phyloP scores from a whole-genome alignment of 53 echinoderm and acorn worm species.

The Hippasteria phrygiana region DNA sequence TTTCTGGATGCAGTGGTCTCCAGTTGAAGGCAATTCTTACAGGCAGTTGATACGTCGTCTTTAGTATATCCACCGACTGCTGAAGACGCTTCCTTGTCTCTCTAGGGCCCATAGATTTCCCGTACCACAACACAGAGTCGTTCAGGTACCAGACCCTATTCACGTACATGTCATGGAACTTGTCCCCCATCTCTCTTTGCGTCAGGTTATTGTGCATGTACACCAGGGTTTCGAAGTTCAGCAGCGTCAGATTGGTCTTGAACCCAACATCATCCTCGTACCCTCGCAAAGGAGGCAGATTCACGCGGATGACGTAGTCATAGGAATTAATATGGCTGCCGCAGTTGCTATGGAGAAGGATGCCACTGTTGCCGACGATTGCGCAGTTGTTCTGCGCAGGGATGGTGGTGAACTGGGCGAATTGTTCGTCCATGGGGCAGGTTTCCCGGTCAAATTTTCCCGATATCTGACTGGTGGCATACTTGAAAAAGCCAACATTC shows the following conservation, averaged over 20 bases:
- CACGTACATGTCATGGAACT: slow-evolving; percentile 60
- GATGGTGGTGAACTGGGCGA: slow-evolving; percentile 68
- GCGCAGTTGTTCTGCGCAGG: slow-evolving; percentile 75
- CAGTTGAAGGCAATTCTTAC: slow-evolving; percentile 80
- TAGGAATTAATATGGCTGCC: slow-evolving; percentile 72
- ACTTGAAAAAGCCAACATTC: slow-evolving; percentile 46
- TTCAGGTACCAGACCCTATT: slow-evolving; percentile 75
- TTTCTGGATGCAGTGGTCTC: slow-evolving; percentile 75
- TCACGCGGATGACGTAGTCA: slow-evolving; percentile 78
- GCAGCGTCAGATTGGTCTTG: slow-evolving; percentile 75
- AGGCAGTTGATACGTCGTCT: slow-evolving; percentile 70
- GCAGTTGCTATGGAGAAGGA: slow-evolving; percentile 71
- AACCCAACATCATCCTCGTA: slow-evolving; percentile 76
- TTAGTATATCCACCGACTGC: slow-evolving; percentile 70
- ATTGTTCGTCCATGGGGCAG: slow-evolving; percentile 71
- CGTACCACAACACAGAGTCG: slow-evolving; percentile 88
- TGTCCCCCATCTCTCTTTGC: slow-evolving; percentile 32
- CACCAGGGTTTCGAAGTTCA: slow-evolving; percentile 87
- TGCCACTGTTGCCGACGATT: slow-evolving; percentile 78
- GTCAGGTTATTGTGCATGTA: slow-evolving; percentile 77
- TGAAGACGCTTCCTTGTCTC: slow-evolving; percentile 73
- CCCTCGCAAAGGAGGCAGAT: slow-evolving; percentile 73
- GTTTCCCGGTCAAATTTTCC: slow-evolving; percentile 65
- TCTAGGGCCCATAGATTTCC: slow-evolving; percentile 74
- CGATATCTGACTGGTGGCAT: slow-evolving; percentile 47